Evolutionary conservation across 2,888 invertebrate species (phyloP).

Genomic region (Clivina fossor): DNA sequence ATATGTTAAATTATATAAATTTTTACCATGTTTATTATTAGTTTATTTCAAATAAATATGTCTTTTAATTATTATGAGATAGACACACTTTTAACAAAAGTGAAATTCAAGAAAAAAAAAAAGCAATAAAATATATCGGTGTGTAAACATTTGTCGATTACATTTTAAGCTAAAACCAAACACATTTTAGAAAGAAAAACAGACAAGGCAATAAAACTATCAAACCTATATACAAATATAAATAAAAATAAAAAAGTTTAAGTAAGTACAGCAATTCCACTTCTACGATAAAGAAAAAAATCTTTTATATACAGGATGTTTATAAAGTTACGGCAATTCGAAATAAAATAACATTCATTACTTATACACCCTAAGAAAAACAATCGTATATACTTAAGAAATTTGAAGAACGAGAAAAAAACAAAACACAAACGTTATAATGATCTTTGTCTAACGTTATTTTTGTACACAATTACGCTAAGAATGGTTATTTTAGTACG

Average conservation of each 20-base stretch:
- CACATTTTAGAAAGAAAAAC: no score
- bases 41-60: no score
- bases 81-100: no score
- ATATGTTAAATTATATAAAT: no score
- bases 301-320: conserved; percentile 25
- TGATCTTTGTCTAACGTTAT: conserved; percentile 17
- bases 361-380: no score
- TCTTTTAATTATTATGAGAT: no score
- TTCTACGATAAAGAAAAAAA: conserved; percentile 12
- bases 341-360: no score
- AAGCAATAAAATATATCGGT: no score
- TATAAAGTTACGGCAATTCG: conserved; percentile 18
- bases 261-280: neutral
- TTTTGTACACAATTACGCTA: conserved; percentile 8
- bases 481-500: neutral
- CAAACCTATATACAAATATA: conserved; percentile 1
- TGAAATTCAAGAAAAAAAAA: no score
- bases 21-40: no score
- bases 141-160: no score
- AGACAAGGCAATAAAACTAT: conserved; percentile 18
- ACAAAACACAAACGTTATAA: conserved; percentile 5
- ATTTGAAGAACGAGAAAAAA: conserved; percentile 15
- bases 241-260: conserved; percentile 14
- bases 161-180: no score
- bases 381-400: conserved; percentile 4